Evolutionary conservation across 2,888 invertebrate genomes (phyloP).

Genomic region (Drosophila robusta): DNA sequence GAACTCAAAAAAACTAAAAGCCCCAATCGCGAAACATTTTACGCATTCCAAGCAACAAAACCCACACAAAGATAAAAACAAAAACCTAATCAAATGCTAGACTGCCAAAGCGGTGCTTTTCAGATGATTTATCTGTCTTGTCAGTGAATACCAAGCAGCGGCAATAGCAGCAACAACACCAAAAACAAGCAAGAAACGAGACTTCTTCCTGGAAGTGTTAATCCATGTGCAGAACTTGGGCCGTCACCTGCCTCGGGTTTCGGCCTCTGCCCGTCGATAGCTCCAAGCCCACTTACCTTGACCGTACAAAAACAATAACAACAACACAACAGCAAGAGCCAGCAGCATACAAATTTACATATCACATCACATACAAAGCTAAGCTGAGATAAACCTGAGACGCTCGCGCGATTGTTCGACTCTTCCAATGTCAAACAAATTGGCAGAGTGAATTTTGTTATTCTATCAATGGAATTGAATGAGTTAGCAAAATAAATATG

Average conservation of each 20-base stretch:
- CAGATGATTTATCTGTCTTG: slow-evolving; percentile 66
- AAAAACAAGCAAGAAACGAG: slow-evolving; percentile 39
- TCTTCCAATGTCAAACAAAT: slow-evolving; percentile 37
- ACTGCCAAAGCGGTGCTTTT: slow-evolving; percentile 59
- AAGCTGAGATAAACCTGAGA: slow-evolving; percentile 28
- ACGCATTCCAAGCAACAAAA: slow-evolving; percentile 57
- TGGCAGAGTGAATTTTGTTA: slow-evolving; percentile 28
- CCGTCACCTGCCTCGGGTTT: slow-evolving; percentile 51
- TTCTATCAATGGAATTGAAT: slow-evolving; percentile 22
- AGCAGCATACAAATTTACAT: slow-evolving; percentile 52
- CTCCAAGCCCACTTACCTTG: slow-evolving; percentile 63
- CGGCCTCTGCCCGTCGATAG: slow-evolving; percentile 9
- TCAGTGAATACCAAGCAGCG: slow-evolving; percentile 39
- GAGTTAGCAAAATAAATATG: neutral
- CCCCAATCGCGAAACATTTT: slow-evolving; percentile 44
- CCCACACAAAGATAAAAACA: slow-evolving; percentile 8
- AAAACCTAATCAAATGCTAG: slow-evolving; percentile 65
- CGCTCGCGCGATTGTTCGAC: slow-evolving; percentile 9
- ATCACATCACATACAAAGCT: slow-evolving; percentile 35
- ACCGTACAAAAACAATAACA: slow-evolving; percentile 56
- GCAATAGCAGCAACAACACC: slow-evolving; percentile 15
- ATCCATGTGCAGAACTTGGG: slow-evolving; percentile 30
- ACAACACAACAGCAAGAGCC: slow-evolving; percentile 12
- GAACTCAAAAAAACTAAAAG: slow-evolving; percentile 30
- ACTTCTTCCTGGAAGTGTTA: slow-evolving; percentile 76